phyloP scores from a whole-genome alignment of 2,888 invertebrate genomes.

The Bombyx huttoni region DNA sequence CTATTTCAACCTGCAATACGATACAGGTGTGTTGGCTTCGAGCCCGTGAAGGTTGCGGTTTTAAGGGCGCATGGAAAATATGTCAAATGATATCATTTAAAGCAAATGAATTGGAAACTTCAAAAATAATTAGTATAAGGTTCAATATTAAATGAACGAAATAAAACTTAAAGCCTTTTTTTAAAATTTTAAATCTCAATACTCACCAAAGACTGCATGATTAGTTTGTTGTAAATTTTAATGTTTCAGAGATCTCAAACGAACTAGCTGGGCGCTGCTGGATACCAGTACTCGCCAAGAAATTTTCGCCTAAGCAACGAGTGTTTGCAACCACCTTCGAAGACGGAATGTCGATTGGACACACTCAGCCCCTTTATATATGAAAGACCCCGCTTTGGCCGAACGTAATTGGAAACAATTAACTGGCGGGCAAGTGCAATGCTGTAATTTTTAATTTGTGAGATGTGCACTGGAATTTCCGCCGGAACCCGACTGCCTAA shows the following conservation, averaged over 20 bases:
- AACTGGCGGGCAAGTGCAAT: conserved; percentile 57
- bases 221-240: conserved; percentile 46
- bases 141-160: too few species aligned
- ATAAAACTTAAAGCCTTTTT: not conserved
- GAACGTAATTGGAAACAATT: conserved; percentile 68
- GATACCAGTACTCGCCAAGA: conserved; percentile 63
- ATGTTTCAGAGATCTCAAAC: conserved; percentile 65
- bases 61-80: not conserved
- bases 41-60: not conserved
- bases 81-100: not conserved
- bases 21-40: not conserved
- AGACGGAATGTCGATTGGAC: conserved; percentile 54
- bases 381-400: conserved; percentile 51
- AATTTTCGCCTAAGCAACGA: conserved; percentile 68
- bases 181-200: conserved; percentile 12
- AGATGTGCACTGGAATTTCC: conserved; percentile 46
- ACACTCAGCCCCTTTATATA: conserved; percentile 56
- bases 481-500: conserved; percentile 18
- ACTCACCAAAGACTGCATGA: conserved; percentile 71
- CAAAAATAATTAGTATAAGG: too few species aligned
- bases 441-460: conserved; percentile 55
- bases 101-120: not conserved
- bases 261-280: conserved; percentile 70
- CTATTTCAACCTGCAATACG: not conserved
- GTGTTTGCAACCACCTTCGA: conserved; percentile 48